Evolutionary conservation across 1,140 invertebrate genomes (phyloP).

Genomic region (Camponotus vicinus): DNA sequence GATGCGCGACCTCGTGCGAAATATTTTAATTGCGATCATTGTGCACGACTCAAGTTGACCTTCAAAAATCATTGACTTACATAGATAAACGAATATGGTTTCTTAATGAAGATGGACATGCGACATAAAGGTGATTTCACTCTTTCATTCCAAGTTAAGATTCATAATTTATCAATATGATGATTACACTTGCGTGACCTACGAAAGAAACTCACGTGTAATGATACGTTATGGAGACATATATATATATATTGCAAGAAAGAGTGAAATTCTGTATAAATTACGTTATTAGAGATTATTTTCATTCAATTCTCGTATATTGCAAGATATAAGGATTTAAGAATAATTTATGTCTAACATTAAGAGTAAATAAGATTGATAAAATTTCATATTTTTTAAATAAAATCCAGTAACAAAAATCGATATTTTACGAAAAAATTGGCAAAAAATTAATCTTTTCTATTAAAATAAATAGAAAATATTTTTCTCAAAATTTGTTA

Average conservation of each 20-base stretch:
- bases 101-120: slow-evolving; percentile 5
- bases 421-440: too few species aligned
- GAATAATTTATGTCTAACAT: slow-evolving; percentile 7
- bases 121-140: slow-evolving; percentile 31
- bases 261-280: slow-evolving; percentile 59
- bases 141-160: slow-evolving; percentile 31
- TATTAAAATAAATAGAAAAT: too few species aligned
- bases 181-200: slow-evolving; percentile 47
- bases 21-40: slow-evolving; percentile 35
- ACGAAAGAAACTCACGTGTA: slow-evolving; percentile 33
- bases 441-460: too few species aligned
- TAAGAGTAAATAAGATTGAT: too few species aligned
- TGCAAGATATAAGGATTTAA: neutral
- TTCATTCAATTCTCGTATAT: slow-evolving; percentile 19
- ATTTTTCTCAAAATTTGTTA: too few species aligned
- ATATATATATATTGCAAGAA: slow-evolving; percentile 4
- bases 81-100: neutral
- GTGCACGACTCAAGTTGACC: neutral
- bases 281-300: slow-evolving; percentile 26
- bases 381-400: too few species aligned
- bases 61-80: neutral
- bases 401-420: too few species aligned
- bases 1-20: slow-evolving; percentile 31
- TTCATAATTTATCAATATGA: slow-evolving; percentile 49
- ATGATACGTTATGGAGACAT: slow-evolving; percentile 30